phyloP scores from a whole-genome alignment of 1,140 invertebrate genomes.

The Drosophila funebris region DNA sequence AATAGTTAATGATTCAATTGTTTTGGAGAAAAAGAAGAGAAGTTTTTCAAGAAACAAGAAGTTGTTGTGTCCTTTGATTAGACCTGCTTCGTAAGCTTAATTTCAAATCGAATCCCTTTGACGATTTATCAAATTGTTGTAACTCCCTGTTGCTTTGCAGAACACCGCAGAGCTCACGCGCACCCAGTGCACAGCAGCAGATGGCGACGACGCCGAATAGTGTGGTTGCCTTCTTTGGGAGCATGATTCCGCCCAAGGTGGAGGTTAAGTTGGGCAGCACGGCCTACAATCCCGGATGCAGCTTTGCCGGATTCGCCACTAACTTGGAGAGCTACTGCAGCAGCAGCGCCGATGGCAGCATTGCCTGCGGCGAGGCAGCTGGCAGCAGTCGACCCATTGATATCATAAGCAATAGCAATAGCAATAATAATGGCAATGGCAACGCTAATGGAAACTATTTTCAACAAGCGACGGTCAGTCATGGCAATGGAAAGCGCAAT shows the following conservation, averaged over 20 bases:
- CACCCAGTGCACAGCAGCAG: constrained; percentile 56
- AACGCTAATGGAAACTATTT: constrained; percentile 43
- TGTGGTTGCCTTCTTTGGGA: constrained; percentile 80
- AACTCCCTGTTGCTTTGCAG: constrained; percentile 12
- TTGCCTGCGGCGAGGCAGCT: constrained; percentile 28
- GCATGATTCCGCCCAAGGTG: constrained; percentile 79
- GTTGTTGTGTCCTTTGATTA: neutral
- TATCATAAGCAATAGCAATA: constrained; percentile 50
- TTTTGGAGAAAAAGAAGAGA: too few relatives aligned
- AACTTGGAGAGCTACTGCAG: constrained; percentile 62
- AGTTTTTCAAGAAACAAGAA: too few relatives aligned
- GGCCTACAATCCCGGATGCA: constrained; percentile 23
- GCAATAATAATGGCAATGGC: constrained; percentile 30
- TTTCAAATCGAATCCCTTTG: too few relatives aligned
- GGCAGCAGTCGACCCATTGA: constrained; percentile 69
- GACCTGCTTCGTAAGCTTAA: neutral
- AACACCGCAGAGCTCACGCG: constrained; percentile 60
- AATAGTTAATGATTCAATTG: too few relatives aligned
- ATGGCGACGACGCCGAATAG: constrained; percentile 64
- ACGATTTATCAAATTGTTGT: neutral
- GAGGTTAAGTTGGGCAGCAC: constrained; percentile 71
- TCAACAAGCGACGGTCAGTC: constrained; percentile 43
- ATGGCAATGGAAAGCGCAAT: constrained; percentile 40
- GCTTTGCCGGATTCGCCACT: neutral
- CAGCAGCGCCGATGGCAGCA: constrained; percentile 64